Evolutionary conservation across 2,888 invertebrate species (phyloP).

Genomic region (Conomelus anceps): DNA sequence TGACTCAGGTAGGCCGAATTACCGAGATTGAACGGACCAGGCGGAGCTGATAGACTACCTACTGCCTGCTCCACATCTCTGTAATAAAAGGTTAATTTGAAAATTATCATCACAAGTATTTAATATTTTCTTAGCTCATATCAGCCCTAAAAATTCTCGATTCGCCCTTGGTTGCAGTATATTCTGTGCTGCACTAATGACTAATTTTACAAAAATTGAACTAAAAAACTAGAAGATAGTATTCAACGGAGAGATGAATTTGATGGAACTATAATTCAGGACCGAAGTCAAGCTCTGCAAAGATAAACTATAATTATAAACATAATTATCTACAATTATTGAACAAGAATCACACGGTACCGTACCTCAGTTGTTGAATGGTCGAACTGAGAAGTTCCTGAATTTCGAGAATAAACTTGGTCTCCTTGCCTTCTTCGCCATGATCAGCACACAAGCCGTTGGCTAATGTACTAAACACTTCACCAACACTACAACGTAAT

Average conservation of each 20-base stretch:
- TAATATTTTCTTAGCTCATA: too few species aligned
- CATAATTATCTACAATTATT: too few species aligned
- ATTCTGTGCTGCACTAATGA: too few species aligned
- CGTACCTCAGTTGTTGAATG: constrained; percentile 68
- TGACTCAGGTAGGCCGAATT: constrained; percentile 81
- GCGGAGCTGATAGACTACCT: constrained; percentile 68
- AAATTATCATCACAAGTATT: background rate
- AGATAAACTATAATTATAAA: too few species aligned
- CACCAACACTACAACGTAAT: constrained; percentile 72
- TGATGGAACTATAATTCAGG: too few species aligned
- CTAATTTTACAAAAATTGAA: too few species aligned
- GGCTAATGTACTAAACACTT: constrained; percentile 78
- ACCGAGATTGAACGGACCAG: constrained; percentile 75
- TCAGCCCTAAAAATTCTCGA: too few species aligned
- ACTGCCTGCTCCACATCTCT: constrained; percentile 78
- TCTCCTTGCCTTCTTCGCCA: constrained; percentile 72
- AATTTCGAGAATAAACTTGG: constrained; percentile 56
- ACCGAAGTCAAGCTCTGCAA: too few species aligned
- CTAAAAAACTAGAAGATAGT: too few species aligned
- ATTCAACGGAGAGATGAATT: too few species aligned
- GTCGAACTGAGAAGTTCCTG: constrained; percentile 76
- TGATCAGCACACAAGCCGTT: constrained; percentile 73
- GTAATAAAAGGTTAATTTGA: constrained; percentile 22
- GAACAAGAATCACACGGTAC: too few species aligned
- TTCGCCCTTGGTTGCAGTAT: too few species aligned